A percentile compares a stretch with the other conserved stretches of the same genome.
phyloP scores from a whole-genome alignment of 2,888 invertebrate genomes.

The Drosophila neonasuta region DNA sequence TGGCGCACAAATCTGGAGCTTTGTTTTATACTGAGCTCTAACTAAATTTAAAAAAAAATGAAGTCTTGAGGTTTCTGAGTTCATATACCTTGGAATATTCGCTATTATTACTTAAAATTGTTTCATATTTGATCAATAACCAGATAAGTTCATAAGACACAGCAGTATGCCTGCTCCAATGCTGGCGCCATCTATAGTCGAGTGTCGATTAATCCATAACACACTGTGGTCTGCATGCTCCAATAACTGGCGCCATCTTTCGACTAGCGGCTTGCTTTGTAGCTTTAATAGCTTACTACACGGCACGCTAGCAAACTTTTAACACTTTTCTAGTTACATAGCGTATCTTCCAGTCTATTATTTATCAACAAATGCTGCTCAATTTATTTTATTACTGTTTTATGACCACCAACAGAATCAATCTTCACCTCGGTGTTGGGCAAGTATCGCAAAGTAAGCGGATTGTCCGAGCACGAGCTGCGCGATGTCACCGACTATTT shows the following conservation, averaged over 20 bases:
- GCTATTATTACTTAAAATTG: background rate
- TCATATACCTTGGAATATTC: too few species aligned
- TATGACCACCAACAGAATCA: slow-evolving; percentile 83
- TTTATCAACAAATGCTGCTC: background rate
- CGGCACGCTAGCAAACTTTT: background rate
- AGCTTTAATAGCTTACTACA: background rate
- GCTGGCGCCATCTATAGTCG: background rate
- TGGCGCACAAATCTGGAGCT: too few species aligned
- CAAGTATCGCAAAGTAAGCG: slow-evolving; percentile 86
- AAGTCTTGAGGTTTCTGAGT: too few species aligned
- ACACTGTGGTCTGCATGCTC: background rate
- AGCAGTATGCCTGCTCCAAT: background rate
- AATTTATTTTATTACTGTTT: slow-evolving; percentile 38
- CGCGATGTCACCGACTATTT: slow-evolving; percentile 90
- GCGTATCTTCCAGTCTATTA: background rate
- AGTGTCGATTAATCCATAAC: background rate
- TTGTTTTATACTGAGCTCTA: too few species aligned
- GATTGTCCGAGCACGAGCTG: slow-evolving; percentile 88
- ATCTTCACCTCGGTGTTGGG: slow-evolving; percentile 88
- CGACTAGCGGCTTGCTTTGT: background rate
- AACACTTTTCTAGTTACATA: background rate
- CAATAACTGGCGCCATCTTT: background rate
- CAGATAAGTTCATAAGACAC: too few species aligned
- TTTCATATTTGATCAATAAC: background rate
- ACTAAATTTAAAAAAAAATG: too few species aligned